Evolutionary conservation across 1,140 invertebrate genomes (phyloP).

Genomic region (Centruroides sculpturatus): DNA sequence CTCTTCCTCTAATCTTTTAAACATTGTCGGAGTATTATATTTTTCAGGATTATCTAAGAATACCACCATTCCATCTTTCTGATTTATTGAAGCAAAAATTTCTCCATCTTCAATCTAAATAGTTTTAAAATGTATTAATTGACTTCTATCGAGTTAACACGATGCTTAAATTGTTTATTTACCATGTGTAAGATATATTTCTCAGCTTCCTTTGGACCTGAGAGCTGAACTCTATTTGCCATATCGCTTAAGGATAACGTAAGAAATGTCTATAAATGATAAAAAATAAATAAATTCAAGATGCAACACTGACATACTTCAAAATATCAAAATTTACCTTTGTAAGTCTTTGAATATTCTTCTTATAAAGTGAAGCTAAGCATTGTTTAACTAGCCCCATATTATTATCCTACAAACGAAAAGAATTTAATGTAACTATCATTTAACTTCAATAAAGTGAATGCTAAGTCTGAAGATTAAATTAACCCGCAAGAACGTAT

Average conservation of each 20-base stretch:
- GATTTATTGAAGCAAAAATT: slow-evolving; percentile 93
- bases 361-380: slow-evolving; percentile 75
- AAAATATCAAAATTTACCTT: slow-evolving; percentile 39
- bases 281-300: neutral
- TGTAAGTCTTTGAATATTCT: slow-evolving; percentile 91
- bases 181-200: slow-evolving; percentile 87
- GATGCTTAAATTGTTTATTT: slow-evolving; percentile 4
- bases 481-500: slow-evolving; percentile 48
- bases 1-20: slow-evolving; percentile 64
- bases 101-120: slow-evolving; percentile 87
- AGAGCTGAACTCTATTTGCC: slow-evolving; percentile 71
- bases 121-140: no score
- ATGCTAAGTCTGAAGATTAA: neutral
- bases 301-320: neutral
- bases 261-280: slow-evolving; percentile 56
- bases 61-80: slow-evolving; percentile 95
- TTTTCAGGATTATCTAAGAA: slow-evolving; percentile 94
- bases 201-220: slow-evolving; percentile 73
- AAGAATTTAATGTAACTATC: no score
- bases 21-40: slow-evolving; percentile 73
- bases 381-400: slow-evolving; percentile 53
- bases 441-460: no score
- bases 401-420: slow-evolving; percentile 47
- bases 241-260: slow-evolving; percentile 88
- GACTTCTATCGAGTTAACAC: neutral